phyloP scores from a whole-genome alignment of 2,113 vertebrate species.

The Grallaria varia region DNA sequence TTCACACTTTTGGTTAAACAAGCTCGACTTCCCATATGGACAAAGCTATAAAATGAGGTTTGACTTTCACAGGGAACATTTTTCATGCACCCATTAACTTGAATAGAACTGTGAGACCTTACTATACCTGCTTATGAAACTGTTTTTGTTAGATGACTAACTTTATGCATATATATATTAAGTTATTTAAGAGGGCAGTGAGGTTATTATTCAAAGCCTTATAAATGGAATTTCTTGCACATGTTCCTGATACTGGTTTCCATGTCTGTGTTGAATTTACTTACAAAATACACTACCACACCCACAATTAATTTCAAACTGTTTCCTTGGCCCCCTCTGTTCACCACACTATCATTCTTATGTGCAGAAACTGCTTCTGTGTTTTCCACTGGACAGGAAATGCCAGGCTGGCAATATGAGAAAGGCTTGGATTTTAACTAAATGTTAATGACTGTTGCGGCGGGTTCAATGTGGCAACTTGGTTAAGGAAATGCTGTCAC shows the following conservation, averaged over 20 bases:
- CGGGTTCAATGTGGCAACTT: not conserved
- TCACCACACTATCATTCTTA: conserved; percentile 34
- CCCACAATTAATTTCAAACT: conserved; percentile 31
- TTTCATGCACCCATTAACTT: conserved; percentile 30
- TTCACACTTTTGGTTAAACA: conserved; percentile 43
- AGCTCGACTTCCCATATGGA: conserved; percentile 24
- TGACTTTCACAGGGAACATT: conserved; percentile 28
- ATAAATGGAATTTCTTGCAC: conserved; percentile 47
- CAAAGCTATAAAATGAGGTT: conserved; percentile 4
- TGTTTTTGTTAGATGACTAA: conserved; percentile 46
- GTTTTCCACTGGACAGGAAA: conserved; percentile 13
- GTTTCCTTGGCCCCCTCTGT: conserved; percentile 24
- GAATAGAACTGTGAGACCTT: not conserved
- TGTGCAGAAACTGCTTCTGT: conserved; percentile 11
- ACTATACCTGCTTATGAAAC: not conserved
- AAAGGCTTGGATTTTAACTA: not conserved
- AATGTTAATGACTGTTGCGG: not conserved
- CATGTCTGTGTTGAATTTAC: conserved; percentile 48
- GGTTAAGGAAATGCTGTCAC: not conserved
- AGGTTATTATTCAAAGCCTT: conserved; percentile 43
- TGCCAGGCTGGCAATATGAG: not conserved
- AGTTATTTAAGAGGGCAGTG: conserved; percentile 39
- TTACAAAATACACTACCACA: conserved; percentile 37
- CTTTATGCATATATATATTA: conserved; percentile 33
- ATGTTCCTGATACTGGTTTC: conserved; percentile 29